Percentiles rank a stretch among this genome's conserved stretches.
Conservation (phyloP, 2,797 vertebrate species). For the Karalla daura region DNA sequence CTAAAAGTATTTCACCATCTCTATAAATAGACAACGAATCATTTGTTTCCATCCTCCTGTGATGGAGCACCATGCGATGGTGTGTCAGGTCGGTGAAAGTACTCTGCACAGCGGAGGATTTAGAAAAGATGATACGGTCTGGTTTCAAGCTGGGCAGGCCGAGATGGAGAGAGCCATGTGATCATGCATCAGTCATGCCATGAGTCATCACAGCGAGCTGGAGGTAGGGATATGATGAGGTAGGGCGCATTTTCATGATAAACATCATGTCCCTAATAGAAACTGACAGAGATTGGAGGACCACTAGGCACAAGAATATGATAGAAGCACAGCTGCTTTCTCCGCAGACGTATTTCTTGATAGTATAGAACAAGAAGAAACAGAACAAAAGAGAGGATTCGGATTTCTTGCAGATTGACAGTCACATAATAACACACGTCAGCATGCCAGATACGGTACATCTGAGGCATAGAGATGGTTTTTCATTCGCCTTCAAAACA, state of each 20-base stretch:
- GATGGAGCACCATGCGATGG: neutral
- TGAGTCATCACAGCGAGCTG: constrained; percentile 43
- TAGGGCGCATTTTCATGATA: constrained; percentile 26
- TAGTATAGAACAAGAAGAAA: neutral
- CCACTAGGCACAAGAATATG: constrained; percentile 2
- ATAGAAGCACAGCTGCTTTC: neutral
- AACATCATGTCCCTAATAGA: constrained; percentile 41
- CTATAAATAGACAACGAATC: too few relatives aligned
- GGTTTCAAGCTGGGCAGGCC: constrained; percentile 11
- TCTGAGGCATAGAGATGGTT: neutral
- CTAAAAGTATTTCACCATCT: neutral
- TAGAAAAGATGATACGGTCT: constrained; percentile 30
- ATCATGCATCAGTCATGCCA: constrained; percentile 49
- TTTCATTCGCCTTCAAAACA: neutral
- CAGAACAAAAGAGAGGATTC: neutral
- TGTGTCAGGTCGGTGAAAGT: constrained; percentile 6
- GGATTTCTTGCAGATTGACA: neutral
- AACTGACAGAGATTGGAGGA: constrained; percentile 20
- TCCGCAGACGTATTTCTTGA: constrained; percentile 6
- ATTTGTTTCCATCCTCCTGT: neutral
- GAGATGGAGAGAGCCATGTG: constrained; percentile 24
- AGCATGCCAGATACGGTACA: neutral
- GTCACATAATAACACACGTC: neutral
- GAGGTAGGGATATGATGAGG: constrained; percentile 32
- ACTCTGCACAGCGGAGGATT: constrained; percentile 4